Conservation (phyloP, 2,888 invertebrate species). For the Gymnosoma rotundatum region DNA sequence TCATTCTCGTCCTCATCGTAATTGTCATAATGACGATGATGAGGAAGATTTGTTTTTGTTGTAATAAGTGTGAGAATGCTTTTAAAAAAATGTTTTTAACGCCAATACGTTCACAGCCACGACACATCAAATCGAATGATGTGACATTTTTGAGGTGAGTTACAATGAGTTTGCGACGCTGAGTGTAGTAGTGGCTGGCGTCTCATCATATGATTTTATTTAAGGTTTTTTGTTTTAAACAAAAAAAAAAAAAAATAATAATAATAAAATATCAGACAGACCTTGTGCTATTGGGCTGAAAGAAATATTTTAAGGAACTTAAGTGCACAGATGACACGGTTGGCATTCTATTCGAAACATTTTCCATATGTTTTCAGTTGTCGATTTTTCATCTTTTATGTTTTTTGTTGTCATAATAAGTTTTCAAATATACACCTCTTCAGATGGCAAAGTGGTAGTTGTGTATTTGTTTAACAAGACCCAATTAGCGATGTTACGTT, state of each 20-base stretch:
- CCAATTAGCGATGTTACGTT: constrained; percentile 53
- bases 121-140: constrained; percentile 79
- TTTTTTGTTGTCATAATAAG: constrained; percentile 9
- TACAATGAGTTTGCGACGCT: constrained; percentile 24
- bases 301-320: constrained; percentile 30
- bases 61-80: constrained; percentile 52
- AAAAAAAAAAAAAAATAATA: background rate
- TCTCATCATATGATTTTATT: constrained; percentile 60
- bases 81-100: constrained; percentile 60
- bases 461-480: constrained; percentile 55
- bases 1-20: constrained; percentile 47
- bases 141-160: constrained; percentile 78
- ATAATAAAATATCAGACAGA: background rate
- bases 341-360: constrained; percentile 37
- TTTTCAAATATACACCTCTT: constrained; percentile 61
- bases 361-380: constrained; percentile 60
- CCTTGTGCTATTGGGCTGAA: constrained; percentile 2
- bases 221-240: constrained; percentile 46
- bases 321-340: constrained; percentile 54
- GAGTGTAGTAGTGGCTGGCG: constrained; percentile 56
- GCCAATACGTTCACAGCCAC: constrained; percentile 63
- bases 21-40: constrained; percentile 59
- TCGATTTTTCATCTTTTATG: background rate
- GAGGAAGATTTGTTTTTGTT: constrained; percentile 56
- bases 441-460: constrained; percentile 37